Conservation (phyloP, 2,113 vertebrate species). For the Eurypyga helias region DNA sequence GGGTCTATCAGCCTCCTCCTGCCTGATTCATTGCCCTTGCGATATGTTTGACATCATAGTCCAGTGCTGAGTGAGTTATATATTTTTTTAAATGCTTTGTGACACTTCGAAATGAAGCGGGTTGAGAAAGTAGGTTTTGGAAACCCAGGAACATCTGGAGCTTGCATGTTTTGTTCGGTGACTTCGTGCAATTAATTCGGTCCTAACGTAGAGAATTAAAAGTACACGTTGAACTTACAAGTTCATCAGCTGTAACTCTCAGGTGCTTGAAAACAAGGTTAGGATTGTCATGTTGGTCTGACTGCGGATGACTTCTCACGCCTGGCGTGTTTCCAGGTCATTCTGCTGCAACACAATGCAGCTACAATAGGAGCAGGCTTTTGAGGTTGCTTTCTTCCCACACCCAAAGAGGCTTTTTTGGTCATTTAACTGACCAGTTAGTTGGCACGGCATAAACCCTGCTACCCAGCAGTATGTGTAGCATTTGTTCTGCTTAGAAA, state of each 20-base stretch:
- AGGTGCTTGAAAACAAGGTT: background rate
- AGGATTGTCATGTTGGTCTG: background rate
- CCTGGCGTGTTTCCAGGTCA: background rate
- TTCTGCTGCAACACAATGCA: background rate
- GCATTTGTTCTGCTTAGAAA: background rate
- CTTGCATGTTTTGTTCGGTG: background rate
- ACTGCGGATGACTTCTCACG: background rate
- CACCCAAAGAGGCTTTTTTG: background rate
- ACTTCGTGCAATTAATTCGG: background rate
- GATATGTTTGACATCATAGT: background rate
- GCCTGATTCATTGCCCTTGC: background rate
- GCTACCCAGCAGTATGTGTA: background rate
- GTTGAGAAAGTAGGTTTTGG: background rate
- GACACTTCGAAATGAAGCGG: slow-evolving; percentile 25
- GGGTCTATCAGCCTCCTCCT: background rate
- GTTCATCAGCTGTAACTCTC: background rate
- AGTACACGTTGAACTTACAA: background rate
- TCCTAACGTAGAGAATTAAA: background rate
- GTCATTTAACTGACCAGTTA: background rate
- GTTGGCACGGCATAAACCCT: background rate
- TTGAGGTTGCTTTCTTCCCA: background rate
- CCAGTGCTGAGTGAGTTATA: background rate
- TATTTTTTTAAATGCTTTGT: background rate
- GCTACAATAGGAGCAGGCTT: background rate
- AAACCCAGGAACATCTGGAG: background rate